Conservation (phyloP, 2,797 vertebrate species). For the Natrix natrix region DNA sequence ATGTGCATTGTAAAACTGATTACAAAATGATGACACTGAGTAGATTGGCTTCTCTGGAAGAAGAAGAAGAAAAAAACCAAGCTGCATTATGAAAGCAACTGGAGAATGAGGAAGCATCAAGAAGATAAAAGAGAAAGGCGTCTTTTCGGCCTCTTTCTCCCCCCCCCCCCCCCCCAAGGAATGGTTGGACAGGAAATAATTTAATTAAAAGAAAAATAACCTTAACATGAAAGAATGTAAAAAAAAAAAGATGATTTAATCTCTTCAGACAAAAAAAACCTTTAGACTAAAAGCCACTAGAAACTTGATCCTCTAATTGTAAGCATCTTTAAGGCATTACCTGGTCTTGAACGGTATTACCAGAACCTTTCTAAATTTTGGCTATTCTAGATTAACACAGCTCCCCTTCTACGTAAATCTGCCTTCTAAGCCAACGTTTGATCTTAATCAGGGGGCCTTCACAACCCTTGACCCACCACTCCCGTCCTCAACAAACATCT, state of each 20-base stretch:
- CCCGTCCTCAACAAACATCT: neutral
- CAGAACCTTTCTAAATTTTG: neutral
- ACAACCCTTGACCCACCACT: neutral
- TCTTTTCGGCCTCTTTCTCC: neutral
- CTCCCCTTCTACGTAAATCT: neutral
- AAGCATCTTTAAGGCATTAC: neutral
- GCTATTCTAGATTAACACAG: neutral
- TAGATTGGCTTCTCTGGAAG: neutral
- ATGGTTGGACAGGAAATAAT: neutral
- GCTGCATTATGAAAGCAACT: neutral
- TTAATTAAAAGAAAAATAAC: neutral
- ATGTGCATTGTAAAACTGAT: neutral
- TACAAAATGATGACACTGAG: neutral
- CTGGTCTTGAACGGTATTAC: neutral
- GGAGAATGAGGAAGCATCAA: neutral
- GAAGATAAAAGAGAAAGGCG: neutral
- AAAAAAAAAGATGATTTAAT: neutral
- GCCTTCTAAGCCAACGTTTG: neutral
- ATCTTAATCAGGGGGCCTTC: neutral
- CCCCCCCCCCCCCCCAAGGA: neutral
- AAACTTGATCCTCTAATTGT: neutral
- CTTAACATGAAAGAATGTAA: neutral
- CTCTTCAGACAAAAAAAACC: neutral
- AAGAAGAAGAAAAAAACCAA: neutral
- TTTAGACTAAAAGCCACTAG: neutral